These are phyloP conservation scores for Ellobius talpinus DNA, from an alignment of 2,113 vertebrate genomes.

Conservation along the genomic window DNA sequence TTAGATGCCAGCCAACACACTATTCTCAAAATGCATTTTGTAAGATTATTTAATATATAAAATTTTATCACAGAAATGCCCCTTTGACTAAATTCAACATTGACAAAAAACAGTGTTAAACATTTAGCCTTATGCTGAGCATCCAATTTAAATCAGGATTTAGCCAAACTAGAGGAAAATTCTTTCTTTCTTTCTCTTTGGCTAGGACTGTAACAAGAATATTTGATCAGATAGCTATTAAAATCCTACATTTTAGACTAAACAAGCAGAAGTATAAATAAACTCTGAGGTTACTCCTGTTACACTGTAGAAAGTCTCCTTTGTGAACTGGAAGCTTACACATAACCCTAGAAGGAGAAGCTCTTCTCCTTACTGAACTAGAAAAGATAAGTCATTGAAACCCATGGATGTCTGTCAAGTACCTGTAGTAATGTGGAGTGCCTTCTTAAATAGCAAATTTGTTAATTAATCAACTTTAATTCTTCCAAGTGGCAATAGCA, in stretches of 20 bases:
- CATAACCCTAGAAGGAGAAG: conserved; percentile 4
- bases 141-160: not conserved
- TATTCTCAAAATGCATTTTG: not conserved
- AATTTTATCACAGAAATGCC: not conserved
- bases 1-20: not conserved
- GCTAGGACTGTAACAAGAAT: not conserved
- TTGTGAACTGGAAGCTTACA: not conserved
- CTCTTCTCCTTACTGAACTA: not conserved
- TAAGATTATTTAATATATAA: not conserved
- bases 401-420: conserved; percentile 22
- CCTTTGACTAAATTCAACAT: not conserved
- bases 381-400: not conserved
- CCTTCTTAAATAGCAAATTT: conserved; percentile 20
- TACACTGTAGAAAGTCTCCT: not conserved
- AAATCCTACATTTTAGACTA: conserved; percentile 52
- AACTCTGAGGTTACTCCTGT: not conserved
- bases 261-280: conserved; percentile 62
- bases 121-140: not conserved
- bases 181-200: not conserved
- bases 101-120: not conserved
- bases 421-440: conserved; percentile 51
- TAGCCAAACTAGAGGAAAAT: not conserved
- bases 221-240: conserved; percentile 67
- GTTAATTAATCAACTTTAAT: conserved; percentile 69
- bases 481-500: conserved; percentile 51